Evolutionary conservation across 2,888 invertebrate species (phyloP), one percentile per base, ranked within the genome.

Genomic region (Lasioglossum calceatum): DNA sequence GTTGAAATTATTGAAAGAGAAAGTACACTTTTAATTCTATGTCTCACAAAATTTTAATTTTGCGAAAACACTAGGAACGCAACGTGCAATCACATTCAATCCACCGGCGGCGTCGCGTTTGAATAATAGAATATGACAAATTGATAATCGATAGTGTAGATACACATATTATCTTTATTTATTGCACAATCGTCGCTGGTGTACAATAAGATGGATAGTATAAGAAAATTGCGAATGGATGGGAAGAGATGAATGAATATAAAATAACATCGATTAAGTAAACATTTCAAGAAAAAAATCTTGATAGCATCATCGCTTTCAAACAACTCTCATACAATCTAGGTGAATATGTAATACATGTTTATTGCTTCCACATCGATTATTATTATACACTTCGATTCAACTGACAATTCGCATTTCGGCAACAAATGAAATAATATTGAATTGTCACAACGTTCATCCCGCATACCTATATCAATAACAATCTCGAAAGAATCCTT

Each of bases 291-390:
- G n/a, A n/a, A 75, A 80, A 12, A 84, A 81, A 77, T 81, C 50
- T 82, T 84, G 75, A 84, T 82, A 74, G 77, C 78, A 64, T 64
- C 64, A 76, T 83, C 83, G 87, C 85, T 85, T 80, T 86, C 87
- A 79, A 86, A 80, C 79, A 84, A 72, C 67, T 87, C 67, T 87
- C 81, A 87, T 87, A 84, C 87, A 89, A 88, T 84, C 85, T 87
- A 88, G 86, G 71, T 86, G 8, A 39, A 79, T 88, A 89, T 90
- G 82, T 89, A 87, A 86, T 81, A 90, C 81, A 79, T 75, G 85
- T 91, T 88, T 92, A 92, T 86, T 87, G 92, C 93, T 92, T 91
- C 84, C 90, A 93, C 86, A 89, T 87, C 87, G 79, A 89, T 92
- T 92, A 91, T 92, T 91, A 91, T 80, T 86, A 90, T 89, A 88